Evolutionary conservation across 2,797 vertebrate genomes (phyloP).

Genomic region (Bradypodion ventrale): DNA sequence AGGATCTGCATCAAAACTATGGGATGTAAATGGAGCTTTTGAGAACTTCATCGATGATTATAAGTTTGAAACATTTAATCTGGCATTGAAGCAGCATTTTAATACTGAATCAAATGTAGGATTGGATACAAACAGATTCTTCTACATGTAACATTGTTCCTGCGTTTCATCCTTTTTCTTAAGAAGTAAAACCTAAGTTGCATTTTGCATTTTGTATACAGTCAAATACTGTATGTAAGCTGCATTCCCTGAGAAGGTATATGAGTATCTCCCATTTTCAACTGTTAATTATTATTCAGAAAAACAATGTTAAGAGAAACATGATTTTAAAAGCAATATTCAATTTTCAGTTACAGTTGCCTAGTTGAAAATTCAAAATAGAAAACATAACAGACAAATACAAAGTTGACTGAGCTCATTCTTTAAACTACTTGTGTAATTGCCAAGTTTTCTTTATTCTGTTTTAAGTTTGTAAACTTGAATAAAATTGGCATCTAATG

Average conservation of each 20-base stretch:
- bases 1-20: no score
- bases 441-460: neutral
- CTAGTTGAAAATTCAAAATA: neutral
- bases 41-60: no score
- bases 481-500: conserved; percentile 4
- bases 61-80: no score
- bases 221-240: neutral
- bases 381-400: neutral
- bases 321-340: neutral
- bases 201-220: neutral
- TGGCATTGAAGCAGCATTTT: no score
- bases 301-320: neutral
- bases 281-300: neutral
- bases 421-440: neutral
- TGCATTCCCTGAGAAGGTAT: neutral
- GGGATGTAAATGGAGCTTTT: no score
- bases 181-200: no score
- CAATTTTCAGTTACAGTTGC: neutral
- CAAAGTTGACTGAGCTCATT: neutral
- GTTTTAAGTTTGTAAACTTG: neutral
- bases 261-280: neutral
- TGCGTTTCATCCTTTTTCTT: no score
- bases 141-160: no score
- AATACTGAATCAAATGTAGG: no score
- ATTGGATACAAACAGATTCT: no score